Evolutionary conservation across 2,113 vertebrate species (phyloP).

Genomic region (Crypturellus undulatus): DNA sequence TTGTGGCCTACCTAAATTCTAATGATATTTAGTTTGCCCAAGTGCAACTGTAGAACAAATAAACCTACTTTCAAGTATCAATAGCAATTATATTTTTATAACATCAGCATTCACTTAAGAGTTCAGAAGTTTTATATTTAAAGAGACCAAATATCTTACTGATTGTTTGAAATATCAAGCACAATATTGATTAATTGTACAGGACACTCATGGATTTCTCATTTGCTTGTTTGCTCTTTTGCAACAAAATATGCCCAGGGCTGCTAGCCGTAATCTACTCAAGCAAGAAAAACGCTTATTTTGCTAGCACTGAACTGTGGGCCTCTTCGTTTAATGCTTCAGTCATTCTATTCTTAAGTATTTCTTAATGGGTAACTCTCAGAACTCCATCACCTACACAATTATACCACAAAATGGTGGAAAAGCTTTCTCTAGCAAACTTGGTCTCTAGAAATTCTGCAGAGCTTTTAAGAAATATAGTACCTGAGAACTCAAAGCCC

Average conservation of each 20-base stretch:
- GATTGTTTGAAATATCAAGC: background rate
- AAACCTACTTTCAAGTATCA: background rate
- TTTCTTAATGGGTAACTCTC: background rate
- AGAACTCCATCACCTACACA: background rate
- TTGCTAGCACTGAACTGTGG: background rate
- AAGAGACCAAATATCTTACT: background rate
- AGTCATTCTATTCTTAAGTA: background rate
- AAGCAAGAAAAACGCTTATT: slow-evolving; percentile 2
- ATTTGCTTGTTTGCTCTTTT: background rate
- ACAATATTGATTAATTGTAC: fast-evolving
- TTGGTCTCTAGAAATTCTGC: background rate
- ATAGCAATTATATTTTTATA: background rate
- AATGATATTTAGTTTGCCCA: background rate
- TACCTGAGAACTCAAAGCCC: background rate
- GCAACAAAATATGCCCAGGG: background rate
- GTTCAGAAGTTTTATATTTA: background rate
- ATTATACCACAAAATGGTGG: background rate
- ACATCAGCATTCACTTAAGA: background rate
- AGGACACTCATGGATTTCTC: background rate
- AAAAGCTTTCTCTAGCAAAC: background rate
- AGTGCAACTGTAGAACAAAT: background rate
- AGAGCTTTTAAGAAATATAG: background rate
- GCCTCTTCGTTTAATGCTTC: background rate
- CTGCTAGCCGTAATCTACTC: background rate
- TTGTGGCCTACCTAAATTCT: background rate